phyloP scores from a whole-genome alignment of 2,888 invertebrate species.

The Chalcis sispes region DNA sequence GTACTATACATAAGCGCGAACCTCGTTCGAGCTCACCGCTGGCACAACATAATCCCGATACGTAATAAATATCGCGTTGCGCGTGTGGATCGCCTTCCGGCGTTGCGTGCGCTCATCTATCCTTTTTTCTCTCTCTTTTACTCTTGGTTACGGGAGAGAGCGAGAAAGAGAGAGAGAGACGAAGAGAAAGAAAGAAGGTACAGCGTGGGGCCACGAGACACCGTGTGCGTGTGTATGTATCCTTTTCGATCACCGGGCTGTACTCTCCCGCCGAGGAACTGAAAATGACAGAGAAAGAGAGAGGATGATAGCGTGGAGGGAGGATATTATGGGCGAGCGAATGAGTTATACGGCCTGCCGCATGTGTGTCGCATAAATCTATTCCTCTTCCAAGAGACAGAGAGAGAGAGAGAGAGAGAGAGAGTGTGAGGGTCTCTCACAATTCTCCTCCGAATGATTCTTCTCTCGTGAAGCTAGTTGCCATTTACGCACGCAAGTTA shows the following conservation, averaged over 20 bases:
- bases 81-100: conserved; percentile 40
- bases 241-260: conserved; percentile 56
- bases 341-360: conserved; percentile 75
- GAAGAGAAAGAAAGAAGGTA: too few species aligned
- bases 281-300: too few species aligned
- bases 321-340: conserved; percentile 74
- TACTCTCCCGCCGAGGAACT: conserved; percentile 56
- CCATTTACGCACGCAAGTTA: conserved; percentile 59
- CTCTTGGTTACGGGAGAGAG: too few species aligned
- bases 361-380: conserved; percentile 76
- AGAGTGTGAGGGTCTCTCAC: conserved; percentile 52
- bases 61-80: conserved; percentile 70
- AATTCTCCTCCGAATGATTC: conserved; percentile 63
- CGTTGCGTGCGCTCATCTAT: too few species aligned
- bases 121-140: too few species aligned
- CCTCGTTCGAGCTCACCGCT: conserved; percentile 47
- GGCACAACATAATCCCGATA: conserved; percentile 71
- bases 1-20: conserved; percentile 40
- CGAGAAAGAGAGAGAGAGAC: conserved; percentile 62
- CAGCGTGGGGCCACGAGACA: too few species aligned
- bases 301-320: too few species aligned
- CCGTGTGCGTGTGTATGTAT: not conserved
- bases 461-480: too few species aligned
- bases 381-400: conserved; percentile 66
- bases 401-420: conserved; percentile 29